Percentiles rank a stretch among this genome's conserved stretches.
These are phyloP conservation scores for Sterrhoptilus dennistouni DNA, from an alignment of 2,113 vertebrate genomes.

Conservation along the genomic window DNA sequence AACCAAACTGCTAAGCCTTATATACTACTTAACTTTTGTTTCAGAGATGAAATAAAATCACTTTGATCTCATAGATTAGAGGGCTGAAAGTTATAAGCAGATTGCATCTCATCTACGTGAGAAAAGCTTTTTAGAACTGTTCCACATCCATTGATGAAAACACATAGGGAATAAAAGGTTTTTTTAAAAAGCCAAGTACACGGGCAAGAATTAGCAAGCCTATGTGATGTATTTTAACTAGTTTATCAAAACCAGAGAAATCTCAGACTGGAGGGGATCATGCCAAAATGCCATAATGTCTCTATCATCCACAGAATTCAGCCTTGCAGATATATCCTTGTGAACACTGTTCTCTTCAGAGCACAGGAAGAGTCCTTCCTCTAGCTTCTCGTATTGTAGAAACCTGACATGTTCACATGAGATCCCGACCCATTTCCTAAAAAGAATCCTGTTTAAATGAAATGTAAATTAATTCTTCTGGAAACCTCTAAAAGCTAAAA, in stretches of 20 bases:
- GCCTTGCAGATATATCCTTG: neutral
- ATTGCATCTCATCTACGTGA: neutral
- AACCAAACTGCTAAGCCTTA: neutral
- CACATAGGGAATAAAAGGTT: neutral
- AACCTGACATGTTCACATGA: rapidly evolving
- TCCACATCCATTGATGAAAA: neutral
- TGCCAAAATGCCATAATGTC: neutral
- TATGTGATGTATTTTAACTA: neutral
- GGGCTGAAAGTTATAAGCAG: neutral
- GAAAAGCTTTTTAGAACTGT: neutral
- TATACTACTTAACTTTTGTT: neutral
- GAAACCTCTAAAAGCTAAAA: neutral
- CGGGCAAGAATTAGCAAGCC: neutral
- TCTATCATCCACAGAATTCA: neutral
- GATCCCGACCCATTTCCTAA: neutral
- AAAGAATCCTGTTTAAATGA: neutral
- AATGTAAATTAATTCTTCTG: neutral
- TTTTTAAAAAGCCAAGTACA: neutral
- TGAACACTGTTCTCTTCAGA: neutral
- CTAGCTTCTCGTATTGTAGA: neutral
- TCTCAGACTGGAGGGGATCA: neutral
- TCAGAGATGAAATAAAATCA: neutral
- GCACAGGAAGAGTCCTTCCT: neutral
- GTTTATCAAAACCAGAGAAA: neutral
- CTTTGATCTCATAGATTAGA: neutral